Conservation (phyloP, 2,888 invertebrate genomes). For the Timandra comae region DNA sequence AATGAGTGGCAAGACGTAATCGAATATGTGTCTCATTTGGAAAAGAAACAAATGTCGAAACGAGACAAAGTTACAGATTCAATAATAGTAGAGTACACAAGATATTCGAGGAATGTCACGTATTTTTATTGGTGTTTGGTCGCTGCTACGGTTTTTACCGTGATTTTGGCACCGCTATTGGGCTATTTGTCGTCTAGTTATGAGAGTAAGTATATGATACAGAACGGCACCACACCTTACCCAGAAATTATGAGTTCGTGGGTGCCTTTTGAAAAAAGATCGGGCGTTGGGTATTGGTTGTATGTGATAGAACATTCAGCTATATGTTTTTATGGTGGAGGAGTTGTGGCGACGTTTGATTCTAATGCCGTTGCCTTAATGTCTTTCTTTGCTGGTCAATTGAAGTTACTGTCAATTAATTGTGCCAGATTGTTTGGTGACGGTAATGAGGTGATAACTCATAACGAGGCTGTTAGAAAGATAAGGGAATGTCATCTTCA, state of each 20-base stretch:
- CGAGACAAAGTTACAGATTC: constrained; percentile 25
- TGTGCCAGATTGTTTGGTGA: constrained; percentile 45
- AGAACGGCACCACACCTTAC: constrained; percentile 38
- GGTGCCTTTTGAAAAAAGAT: constrained; percentile 50
- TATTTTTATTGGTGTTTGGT: constrained; percentile 53
- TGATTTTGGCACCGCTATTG: constrained; percentile 47
- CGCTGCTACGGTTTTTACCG: constrained; percentile 43
- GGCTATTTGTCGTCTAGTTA: constrained; percentile 37
- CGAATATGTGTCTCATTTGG: constrained; percentile 41
- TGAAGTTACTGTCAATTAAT: constrained; percentile 44
- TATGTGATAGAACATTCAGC: constrained; percentile 37
- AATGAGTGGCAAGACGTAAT: constrained; percentile 43
- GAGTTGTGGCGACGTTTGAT: constrained; percentile 58
- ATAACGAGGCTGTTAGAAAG: constrained; percentile 30
- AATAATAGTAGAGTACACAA: constrained; percentile 40
- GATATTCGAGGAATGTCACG: constrained; percentile 49
- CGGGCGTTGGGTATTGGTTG: constrained; percentile 45
- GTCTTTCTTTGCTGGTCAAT: constrained; percentile 58
- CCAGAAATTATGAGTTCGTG: constrained; percentile 65
- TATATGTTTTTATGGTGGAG: constrained; percentile 56
- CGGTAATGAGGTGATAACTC: constrained; percentile 20
- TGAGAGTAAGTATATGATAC: constrained; percentile 25
- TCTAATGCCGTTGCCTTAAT: constrained; percentile 56
- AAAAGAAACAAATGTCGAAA: constrained; percentile 35
- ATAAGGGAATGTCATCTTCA: constrained; percentile 49